Conservation (phyloP, 2,113 vertebrate genomes). For the Cranoglanis bouderius region DNA sequence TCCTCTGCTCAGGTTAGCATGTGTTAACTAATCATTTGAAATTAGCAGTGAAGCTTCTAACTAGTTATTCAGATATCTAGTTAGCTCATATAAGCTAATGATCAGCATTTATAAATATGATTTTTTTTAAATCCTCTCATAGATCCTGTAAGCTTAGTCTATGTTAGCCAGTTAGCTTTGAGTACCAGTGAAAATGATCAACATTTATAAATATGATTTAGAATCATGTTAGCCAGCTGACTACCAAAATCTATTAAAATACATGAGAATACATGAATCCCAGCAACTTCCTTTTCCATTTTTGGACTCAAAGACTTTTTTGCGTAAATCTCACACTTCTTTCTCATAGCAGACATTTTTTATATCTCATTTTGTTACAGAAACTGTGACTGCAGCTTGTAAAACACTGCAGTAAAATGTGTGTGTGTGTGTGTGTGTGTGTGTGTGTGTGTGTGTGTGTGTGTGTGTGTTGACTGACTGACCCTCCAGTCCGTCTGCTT, state of each 20-base stretch:
- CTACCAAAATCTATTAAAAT: background rate
- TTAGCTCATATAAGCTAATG: background rate
- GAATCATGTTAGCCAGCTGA: background rate
- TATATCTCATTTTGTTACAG: constrained; percentile 7
- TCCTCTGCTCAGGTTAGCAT: too few species aligned
- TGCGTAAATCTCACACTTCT: background rate
- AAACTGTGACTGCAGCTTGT: constrained; percentile 33
- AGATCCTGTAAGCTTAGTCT: background rate
- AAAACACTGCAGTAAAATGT: constrained; percentile 3
- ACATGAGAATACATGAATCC: too few species aligned
- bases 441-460: constrained; percentile 14
- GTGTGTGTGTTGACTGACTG: constrained; percentile 19
- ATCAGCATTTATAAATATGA: background rate
- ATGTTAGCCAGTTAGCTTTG: background rate
- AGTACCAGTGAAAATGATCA: background rate
- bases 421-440: constrained; percentile 5
- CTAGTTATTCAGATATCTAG: background rate
- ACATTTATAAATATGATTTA: background rate
- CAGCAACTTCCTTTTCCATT: background rate
- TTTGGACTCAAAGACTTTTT: background rate
- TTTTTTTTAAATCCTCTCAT: background rate
- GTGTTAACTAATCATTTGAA: too few species aligned
- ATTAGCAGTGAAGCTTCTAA: background rate
- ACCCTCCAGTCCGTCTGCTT: constrained; percentile 62
- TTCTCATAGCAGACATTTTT: constrained; percentile 6